A percentile compares a stretch with the other conserved stretches of the same genome.
Evolutionary conservation across 2,113 vertebrate genomes (phyloP).

Genomic region (Thymallus thymallus): DNA sequence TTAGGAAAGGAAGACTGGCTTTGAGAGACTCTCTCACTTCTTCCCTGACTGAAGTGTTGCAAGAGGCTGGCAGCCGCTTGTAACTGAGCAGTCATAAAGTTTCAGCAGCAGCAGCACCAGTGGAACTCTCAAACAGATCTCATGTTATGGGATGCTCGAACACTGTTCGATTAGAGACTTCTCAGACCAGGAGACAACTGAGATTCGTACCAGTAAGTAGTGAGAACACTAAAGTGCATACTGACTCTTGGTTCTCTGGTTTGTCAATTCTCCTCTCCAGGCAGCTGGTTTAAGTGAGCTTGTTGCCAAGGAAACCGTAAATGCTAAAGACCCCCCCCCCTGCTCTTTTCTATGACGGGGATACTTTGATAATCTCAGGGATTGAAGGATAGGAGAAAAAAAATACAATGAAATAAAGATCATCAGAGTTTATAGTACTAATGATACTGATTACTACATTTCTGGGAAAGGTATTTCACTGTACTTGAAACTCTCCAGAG

Average conservation of each 20-base stretch:
- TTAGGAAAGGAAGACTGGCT: constrained; percentile 6
- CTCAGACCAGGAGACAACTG: neutral
- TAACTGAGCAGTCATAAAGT: too few relatives aligned
- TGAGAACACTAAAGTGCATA: constrained; percentile 30
- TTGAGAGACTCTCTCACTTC: constrained; percentile 1
- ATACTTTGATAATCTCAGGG: constrained; percentile 72
- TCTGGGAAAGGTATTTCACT: too few relatives aligned
- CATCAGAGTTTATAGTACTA: neutral
- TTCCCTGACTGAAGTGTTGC: neutral
- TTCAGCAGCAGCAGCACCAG: too few relatives aligned
- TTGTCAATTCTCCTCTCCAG: constrained; percentile 41
- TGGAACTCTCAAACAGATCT: too few relatives aligned
- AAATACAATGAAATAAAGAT: neutral
- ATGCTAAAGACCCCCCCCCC: constrained; percentile 53
- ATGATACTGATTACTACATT: too few relatives aligned
- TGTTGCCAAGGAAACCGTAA: constrained; percentile 72
- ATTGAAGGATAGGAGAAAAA: constrained; percentile 56
- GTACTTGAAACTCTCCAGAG: too few relatives aligned
- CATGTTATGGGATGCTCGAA: too few relatives aligned
- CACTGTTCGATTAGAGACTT: too few relatives aligned
- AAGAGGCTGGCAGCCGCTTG: neutral
- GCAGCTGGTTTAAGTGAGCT: constrained; percentile 56
- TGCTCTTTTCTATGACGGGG: constrained; percentile 61
- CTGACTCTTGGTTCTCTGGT: constrained; percentile 45
- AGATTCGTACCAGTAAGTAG: neutral